A percentile compares a stretch with the other conserved stretches of the same genome.
Conservation (phyloP, 2,113 vertebrate species). For the Tinamus guttatus region DNA sequence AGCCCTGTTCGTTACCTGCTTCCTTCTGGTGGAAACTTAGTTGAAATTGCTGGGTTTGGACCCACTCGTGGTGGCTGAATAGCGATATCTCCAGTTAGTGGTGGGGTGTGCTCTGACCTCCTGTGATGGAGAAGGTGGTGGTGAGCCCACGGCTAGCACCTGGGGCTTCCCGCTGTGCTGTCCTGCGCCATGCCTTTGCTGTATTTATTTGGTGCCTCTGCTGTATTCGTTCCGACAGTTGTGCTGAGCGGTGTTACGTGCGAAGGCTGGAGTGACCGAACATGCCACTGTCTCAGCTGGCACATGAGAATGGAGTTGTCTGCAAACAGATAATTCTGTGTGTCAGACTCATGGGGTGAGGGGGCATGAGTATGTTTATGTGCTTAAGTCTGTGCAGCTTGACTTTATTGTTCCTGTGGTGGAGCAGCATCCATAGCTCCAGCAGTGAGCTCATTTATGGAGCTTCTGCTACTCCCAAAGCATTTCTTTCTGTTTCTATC, state of each 20-base stretch:
- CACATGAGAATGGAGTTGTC: neutral
- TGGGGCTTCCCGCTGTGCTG: too few relatives aligned
- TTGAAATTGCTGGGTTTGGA: neutral
- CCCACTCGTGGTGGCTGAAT: neutral
- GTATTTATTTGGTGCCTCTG: too few relatives aligned
- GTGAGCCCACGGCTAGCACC: too few relatives aligned
- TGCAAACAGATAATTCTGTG: neutral
- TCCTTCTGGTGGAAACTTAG: fast-evolving
- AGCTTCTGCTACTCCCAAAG: neutral
- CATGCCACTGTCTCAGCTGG: neutral
- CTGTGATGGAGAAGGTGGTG: neutral
- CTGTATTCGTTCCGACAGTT: neutral
- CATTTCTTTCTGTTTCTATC: neutral
- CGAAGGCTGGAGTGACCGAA: neutral
- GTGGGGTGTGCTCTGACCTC: fast-evolving
- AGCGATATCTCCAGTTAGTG: neutral
- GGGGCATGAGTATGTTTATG: neutral
- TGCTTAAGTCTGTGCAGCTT: neutral
- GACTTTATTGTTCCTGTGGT: neutral
- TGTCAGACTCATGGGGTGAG: neutral
- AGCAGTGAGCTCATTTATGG: fast-evolving
- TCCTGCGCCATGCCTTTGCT: too few relatives aligned
- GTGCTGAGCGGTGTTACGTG: neutral
- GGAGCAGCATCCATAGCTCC: neutral
- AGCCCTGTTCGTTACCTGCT: fast-evolving